A percentile compares a stretch with the other conserved stretches of the same genome.
phyloP scores from a whole-genome alignment of 2,113 vertebrate species.

The Pitta sordida region DNA sequence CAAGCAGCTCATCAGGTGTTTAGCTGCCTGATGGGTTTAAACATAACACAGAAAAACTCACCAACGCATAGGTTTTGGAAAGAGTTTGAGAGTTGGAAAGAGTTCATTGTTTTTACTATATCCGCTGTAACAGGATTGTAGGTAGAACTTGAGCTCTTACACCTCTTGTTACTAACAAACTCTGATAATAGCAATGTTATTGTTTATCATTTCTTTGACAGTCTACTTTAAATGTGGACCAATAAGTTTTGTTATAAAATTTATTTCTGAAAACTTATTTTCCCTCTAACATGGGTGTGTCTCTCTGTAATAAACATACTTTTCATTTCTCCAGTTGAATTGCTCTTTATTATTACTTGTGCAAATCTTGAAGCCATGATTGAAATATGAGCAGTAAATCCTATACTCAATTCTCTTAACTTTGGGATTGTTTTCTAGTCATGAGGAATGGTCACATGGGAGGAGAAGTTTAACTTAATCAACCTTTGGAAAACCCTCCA shows the following conservation, averaged over 20 bases:
- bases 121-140: background rate
- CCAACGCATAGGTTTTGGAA: background rate
- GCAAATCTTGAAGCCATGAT: background rate
- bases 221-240: background rate
- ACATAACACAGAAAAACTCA: background rate
- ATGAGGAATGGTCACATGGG: background rate
- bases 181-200: background rate
- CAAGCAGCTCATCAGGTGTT: background rate
- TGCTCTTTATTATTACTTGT: background rate
- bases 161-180: background rate
- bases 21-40: background rate
- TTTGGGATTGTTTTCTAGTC: background rate
- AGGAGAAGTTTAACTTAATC: conserved; percentile 5
- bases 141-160: background rate
- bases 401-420: background rate
- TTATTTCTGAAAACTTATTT: background rate
- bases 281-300: background rate
- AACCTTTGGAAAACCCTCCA: background rate
- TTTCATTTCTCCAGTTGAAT: background rate
- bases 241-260: background rate
- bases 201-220: background rate
- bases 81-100: no score
- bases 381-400: background rate
- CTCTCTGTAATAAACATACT: background rate
- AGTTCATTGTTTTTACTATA: background rate